phyloP scores from a whole-genome alignment of 2,113 vertebrate species.

The Maccullochella peelii region DNA sequence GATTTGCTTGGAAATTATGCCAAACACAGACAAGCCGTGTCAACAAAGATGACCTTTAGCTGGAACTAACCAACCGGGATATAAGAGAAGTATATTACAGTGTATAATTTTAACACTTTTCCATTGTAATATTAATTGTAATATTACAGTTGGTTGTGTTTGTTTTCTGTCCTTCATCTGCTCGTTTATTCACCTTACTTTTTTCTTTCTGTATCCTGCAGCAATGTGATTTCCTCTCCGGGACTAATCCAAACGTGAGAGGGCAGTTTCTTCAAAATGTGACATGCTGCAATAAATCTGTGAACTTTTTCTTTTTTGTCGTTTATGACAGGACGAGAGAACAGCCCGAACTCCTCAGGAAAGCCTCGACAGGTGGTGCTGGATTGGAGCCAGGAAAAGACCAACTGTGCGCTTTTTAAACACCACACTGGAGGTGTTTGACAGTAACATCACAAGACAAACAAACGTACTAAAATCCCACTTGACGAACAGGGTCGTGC shows the following conservation, averaged over 20 bases:
- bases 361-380: conserved; percentile 42
- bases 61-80: background rate
- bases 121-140: background rate
- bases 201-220: background rate
- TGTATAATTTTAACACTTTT: background rate
- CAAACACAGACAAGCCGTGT: conserved; percentile 35
- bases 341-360: conserved; percentile 27
- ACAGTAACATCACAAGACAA: conserved; percentile 34
- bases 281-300: conserved; percentile 13
- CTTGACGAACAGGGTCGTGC: conserved; percentile 4
- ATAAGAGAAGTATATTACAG: background rate
- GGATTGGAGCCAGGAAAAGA: conserved; percentile 29
- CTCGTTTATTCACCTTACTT: background rate
- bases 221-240: background rate
- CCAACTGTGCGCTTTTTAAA: conserved; percentile 25
- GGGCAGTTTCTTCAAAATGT: background rate
- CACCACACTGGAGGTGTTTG: conserved; percentile 35
- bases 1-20: background rate
- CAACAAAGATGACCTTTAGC: conserved; percentile 9
- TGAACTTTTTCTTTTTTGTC: background rate
- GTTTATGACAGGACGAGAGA: background rate
- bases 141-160: background rate
- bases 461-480: conserved; percentile 21
- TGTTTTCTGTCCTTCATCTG: background rate
- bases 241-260: background rate